Conservation (phyloP, 2,888 invertebrate species). For the Conistra vaccinii region DNA sequence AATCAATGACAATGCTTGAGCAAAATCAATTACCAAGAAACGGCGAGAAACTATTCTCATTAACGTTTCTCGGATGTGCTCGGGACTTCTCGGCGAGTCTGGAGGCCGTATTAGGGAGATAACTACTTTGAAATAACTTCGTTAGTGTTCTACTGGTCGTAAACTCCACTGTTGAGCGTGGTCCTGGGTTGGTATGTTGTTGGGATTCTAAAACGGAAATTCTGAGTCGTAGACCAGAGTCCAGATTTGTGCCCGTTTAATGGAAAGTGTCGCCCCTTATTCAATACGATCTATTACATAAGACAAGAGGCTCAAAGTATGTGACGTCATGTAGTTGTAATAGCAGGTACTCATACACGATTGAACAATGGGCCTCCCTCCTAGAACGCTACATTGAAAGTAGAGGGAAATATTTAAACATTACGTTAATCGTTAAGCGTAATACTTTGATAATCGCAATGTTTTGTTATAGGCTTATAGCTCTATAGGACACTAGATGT, state of each 20-base stretch:
- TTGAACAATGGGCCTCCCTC: conserved; percentile 2
- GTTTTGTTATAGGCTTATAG: neutral
- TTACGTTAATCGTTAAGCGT: neutral
- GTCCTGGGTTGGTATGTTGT: neutral
- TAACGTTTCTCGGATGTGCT: neutral
- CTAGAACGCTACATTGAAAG: neutral
- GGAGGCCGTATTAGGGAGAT: neutral
- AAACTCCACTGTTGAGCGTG: neutral
- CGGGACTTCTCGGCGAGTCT: neutral
- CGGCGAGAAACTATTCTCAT: neutral
- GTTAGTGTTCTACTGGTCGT: neutral
- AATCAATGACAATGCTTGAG: conserved; percentile 4
- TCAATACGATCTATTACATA: neutral
- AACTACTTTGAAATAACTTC: neutral
- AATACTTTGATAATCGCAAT: conserved; percentile 4
- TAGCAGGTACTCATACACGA: neutral
- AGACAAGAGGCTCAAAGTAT: neutral
- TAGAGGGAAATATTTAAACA: conserved; percentile 10
- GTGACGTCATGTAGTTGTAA: neutral
- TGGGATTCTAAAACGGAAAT: neutral
- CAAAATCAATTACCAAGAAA: neutral
- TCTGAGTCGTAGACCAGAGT: neutral
- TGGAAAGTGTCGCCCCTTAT: neutral
- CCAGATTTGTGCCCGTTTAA: neutral
- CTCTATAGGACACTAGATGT: neutral